Percentiles rank a stretch among this genome's conserved stretches.
These are phyloP conservation scores for Triplophysa siluroides DNA, from an alignment of 2,113 vertebrate genomes.

Conservation along the genomic window DNA sequence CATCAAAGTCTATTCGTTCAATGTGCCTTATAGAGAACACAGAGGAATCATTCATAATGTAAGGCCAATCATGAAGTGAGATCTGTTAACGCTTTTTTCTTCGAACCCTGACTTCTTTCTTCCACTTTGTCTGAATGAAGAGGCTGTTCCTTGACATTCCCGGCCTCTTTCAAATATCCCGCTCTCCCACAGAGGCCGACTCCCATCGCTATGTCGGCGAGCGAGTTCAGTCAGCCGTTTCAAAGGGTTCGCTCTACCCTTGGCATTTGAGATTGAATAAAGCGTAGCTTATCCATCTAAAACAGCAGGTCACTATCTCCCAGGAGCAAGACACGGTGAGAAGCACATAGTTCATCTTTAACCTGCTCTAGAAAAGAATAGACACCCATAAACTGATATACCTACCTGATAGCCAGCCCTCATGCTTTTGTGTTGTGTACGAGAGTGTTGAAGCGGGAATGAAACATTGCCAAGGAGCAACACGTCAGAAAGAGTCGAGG, in stretches of 20 bases:
- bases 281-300: constrained; percentile 54
- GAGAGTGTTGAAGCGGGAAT: constrained; percentile 16
- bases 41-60: not conserved
- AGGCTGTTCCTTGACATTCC: constrained; percentile 33
- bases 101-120: not conserved
- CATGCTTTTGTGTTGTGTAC: not conserved
- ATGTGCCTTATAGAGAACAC: not conserved
- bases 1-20: no score
- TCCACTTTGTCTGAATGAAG: constrained; percentile 7
- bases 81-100: not conserved
- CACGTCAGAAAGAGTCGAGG: constrained; percentile 2
- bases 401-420: constrained; percentile 15
- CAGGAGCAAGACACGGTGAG: constrained; percentile 46
- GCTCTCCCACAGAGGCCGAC: constrained; percentile 23
- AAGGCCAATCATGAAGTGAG: not conserved
- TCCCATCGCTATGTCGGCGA: constrained; percentile 24
- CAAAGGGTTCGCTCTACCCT: constrained; percentile 38
- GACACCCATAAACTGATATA: constrained; percentile 7
- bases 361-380: constrained; percentile 38
- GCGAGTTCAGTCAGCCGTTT: constrained; percentile 39
- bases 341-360: constrained; percentile 53
- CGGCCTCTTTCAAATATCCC: constrained; percentile 27
- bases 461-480: constrained; percentile 21
- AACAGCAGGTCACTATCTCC: constrained; percentile 51
- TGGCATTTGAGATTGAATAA: constrained; percentile 55